Base-by-base conservation (phyloP, 1,140 invertebrate genomes). In the Polyergus mexicanus region DNA sequence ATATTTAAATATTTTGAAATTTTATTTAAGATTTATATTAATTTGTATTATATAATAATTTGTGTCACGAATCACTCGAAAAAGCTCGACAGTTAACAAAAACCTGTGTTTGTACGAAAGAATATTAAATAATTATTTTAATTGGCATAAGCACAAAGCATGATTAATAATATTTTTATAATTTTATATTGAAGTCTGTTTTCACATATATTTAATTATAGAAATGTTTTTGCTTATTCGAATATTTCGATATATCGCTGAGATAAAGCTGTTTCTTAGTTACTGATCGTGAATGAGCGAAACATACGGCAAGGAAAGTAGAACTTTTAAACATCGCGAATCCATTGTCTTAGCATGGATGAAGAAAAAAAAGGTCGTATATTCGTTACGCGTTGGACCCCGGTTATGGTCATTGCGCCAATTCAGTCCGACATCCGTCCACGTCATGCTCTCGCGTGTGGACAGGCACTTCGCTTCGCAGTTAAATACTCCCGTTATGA, bases 401-500 rank as follows among this genome's bases (percentile, higher is more conserved):
- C 86, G 85, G 86, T 90, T 88, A 92, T 92, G 85, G 84, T 91
- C 86, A 91, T 92, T 91, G 81, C 81, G 90, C 75, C 90, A 91
- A 91, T 92, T 92, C 86, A 89, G 66, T 74, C 76, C 80, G 75
- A 91, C 91, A 91, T 92, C 89, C 90, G 91, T 91, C 85, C 72
- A 87, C 89, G 88, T 89, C 89, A 91, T 76, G 86, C 71, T 71
- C 83, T 88, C 69, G 84, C 84, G 68, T 85, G 90, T 91, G 76
- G 86, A 86, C 69, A 86, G 84, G 62, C 87, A 84, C 78, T 87
- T 89, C 65, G 60, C 72, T 89, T 86, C 78, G 78, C 66, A 13
- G 60, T 22, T 86, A 68, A 89, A 89, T 84, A 78, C 58, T 63
- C 86, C 69, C 47, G 62, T 62, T 72, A 63, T 35, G 65, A 41